phyloP scores from a whole-genome alignment of 2,888 invertebrate genomes.

The Idaea straminata region DNA sequence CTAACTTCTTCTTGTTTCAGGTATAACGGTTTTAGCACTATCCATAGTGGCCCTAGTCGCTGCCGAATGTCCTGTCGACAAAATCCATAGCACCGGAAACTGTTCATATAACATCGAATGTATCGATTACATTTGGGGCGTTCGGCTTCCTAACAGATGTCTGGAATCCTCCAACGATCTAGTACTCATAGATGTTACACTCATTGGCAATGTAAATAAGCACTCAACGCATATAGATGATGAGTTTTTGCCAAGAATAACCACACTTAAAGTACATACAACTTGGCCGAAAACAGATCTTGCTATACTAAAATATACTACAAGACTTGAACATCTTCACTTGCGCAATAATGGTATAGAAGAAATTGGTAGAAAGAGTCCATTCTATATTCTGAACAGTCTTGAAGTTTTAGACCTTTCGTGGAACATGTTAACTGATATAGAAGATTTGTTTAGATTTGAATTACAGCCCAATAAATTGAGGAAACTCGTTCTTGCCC shows the following conservation, averaged over 20 bases:
- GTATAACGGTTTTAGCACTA: constrained; percentile 33
- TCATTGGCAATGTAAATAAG: constrained; percentile 45
- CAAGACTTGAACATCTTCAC: constrained; percentile 44
- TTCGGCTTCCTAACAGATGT: constrained; percentile 47
- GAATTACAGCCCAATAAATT: constrained; percentile 50
- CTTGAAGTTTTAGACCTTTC: constrained; percentile 57
- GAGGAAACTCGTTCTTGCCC: constrained; percentile 44
- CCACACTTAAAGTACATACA: constrained; percentile 47
- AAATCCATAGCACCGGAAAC: constrained; percentile 33
- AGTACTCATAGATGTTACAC: constrained; percentile 47
- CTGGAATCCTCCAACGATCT: constrained; percentile 53
- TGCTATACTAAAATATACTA: constrained; percentile 49
- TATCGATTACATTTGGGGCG: constrained; percentile 38
- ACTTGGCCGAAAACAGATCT: constrained; percentile 47
- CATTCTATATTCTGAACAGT: constrained; percentile 48
- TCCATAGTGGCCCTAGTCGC: constrained; percentile 30
- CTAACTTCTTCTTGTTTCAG: constrained; percentile 36
- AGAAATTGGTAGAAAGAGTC: constrained; percentile 35
- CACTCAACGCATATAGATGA: constrained; percentile 40
- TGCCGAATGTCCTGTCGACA: constrained; percentile 46
- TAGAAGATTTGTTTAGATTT: constrained; percentile 55
- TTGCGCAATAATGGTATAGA: constrained; percentile 47
- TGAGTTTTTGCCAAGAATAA: constrained; percentile 47
- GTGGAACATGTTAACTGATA: constrained; percentile 45
- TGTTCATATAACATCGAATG: constrained; percentile 55